A percentile compares a stretch with the other conserved stretches of the same genome.
Evolutionary conservation across 2,113 vertebrate species (phyloP).

Genomic region (Phrynosoma platyrhinos): DNA sequence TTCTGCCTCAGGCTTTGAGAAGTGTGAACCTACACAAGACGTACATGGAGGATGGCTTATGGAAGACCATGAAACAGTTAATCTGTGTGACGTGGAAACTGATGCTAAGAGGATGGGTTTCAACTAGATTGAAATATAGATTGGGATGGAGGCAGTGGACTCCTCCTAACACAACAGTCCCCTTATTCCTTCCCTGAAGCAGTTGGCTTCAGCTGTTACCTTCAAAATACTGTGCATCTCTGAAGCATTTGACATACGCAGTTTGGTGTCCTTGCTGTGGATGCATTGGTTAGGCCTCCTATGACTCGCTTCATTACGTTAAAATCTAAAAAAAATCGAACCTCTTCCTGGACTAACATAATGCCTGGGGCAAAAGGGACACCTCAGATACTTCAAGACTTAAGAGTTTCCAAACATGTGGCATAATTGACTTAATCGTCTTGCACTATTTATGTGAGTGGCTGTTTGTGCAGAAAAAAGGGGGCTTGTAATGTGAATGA

Average conservation of each 20-base stretch:
- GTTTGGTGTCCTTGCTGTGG: background rate
- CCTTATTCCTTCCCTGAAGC: background rate
- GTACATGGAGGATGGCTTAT: background rate
- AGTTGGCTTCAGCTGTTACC: background rate
- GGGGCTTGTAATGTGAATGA: background rate
- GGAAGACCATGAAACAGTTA: background rate
- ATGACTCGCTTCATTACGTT: background rate
- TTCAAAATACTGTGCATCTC: background rate
- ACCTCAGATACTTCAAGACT: background rate
- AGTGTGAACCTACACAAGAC: background rate
- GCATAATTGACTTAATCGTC: background rate
- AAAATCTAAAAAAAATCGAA: background rate
- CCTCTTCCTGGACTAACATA: background rate
- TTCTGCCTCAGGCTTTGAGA: background rate
- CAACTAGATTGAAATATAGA: background rate
- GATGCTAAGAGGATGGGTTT: background rate
- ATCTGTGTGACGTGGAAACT: background rate
- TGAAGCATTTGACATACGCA: background rate
- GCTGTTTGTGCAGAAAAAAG: background rate
- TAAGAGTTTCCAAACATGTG: background rate
- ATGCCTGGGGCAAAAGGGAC: background rate
- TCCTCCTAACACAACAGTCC: background rate
- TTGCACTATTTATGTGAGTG: background rate
- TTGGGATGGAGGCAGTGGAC: background rate
- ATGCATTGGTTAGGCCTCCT: background rate